Base-by-base conservation (phyloP, 2,888 invertebrate genomes). In the Platycheirus rosarum region DNA sequence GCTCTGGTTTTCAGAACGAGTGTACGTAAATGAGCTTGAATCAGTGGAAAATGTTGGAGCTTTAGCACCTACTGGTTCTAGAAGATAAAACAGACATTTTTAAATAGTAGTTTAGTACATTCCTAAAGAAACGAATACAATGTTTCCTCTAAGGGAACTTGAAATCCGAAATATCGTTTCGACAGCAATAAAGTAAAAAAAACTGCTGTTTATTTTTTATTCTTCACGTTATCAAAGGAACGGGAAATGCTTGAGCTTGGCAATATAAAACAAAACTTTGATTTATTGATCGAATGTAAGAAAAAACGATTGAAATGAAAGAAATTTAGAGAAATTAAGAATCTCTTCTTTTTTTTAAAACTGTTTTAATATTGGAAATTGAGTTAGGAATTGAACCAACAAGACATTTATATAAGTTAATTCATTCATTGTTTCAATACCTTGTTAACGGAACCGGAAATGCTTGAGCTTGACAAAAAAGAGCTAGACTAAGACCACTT, bases 391-490 rank as follows among this genome's bases (percentile, higher is more conserved):
- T 23, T 23, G 23, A 23, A 23, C 6, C 23, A 23, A 2, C 6
- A 23, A 23, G 2, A 4, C 6, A 4, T 23, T 23, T 6, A 23
- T 23, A 23, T 23, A 23, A 4, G 6, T 23, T 23, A 4, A 4
- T 2, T 23, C 6, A 23, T 2, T 23, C 23, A 4, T 23, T 2
- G 6, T 23, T 4, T 4, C 23, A 23, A 20, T 92, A 93, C 94
- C 93, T 93, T 92, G 92, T 93, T 86, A 92, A 87, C 68, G 94
- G 94, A 78, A 93, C 91, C 63, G 94, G 94, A 90, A 92, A 93
- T 60, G 93, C 93, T 89, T 94, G 94, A 85, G 93, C 94, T 90
- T 93, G 93, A 91, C 94, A 94, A 71, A 93, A 89, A 86, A 93
- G 89, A 85, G 91, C 92, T 87, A 93, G 91, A 88, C 92, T 92